These are phyloP conservation scores for Luffia ferchaultella DNA, from an alignment of 2,888 invertebrate genomes.

Conservation along the genomic window DNA sequence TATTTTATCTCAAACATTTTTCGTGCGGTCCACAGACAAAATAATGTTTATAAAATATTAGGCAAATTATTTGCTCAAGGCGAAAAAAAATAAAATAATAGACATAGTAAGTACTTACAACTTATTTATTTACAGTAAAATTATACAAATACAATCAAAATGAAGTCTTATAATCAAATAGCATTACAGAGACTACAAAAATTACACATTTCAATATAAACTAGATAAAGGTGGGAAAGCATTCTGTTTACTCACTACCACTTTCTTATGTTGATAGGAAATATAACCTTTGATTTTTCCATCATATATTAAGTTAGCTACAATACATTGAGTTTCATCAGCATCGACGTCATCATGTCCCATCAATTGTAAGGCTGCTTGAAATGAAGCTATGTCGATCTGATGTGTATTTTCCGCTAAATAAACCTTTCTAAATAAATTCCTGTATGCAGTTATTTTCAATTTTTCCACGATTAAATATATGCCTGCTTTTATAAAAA, in stretches of 20 bases:
- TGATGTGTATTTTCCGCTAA: conserved; percentile 82
- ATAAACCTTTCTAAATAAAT: conserved; percentile 93
- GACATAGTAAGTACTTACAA: too few species aligned
- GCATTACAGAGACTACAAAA: too few species aligned
- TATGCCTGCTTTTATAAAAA: conserved; percentile 97
- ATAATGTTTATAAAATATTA: too few species aligned
- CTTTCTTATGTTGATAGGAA: conserved; percentile 94
- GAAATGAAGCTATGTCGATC: conserved; percentile 85
- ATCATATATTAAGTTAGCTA: conserved; percentile 95
- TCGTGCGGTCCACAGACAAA: too few species aligned
- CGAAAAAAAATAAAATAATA: too few species aligned
- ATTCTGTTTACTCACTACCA: conserved; percentile 97
- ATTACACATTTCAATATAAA: conserved; percentile 36
- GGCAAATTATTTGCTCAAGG: too few species aligned
- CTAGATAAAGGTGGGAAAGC: conserved; percentile 87
- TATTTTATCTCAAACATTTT: too few species aligned
- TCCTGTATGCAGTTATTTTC: conserved; percentile 93
- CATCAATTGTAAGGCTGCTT: conserved; percentile 82
- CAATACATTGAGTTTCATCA: conserved; percentile 95
- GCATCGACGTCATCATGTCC: conserved; percentile 87
- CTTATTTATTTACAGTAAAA: too few species aligned
- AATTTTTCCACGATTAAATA: conserved; percentile 97
- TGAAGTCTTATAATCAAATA: too few species aligned
- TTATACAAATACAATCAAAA: too few species aligned
- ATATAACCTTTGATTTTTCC: conserved; percentile 99